Conservation (phyloP, 2,113 vertebrate genomes). For the Holacanthus passer region DNA sequence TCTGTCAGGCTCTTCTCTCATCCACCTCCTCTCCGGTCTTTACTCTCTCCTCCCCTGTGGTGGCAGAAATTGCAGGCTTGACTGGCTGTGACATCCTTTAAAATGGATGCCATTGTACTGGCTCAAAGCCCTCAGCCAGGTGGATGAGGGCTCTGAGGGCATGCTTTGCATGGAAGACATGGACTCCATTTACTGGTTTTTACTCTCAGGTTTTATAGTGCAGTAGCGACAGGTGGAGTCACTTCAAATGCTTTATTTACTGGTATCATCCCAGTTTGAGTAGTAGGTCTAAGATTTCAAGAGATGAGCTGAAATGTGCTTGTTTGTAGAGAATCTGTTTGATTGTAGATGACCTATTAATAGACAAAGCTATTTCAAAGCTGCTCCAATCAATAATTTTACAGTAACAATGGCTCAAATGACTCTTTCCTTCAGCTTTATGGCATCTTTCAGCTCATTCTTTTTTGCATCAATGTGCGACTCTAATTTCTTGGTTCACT, state of each 20-base stretch:
- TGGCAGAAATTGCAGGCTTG: conserved; percentile 47
- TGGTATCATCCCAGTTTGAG: neutral
- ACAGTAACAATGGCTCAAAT: neutral
- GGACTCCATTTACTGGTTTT: conserved; percentile 3
- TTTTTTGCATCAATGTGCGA: neutral
- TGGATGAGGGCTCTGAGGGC: too few relatives aligned
- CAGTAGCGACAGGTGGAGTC: neutral
- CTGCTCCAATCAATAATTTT: neutral
- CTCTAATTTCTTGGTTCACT: neutral
- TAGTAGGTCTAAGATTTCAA: neutral
- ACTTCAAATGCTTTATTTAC: neutral
- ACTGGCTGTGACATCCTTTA: conserved; percentile 66
- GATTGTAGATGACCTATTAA: neutral
- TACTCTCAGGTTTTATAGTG: neutral
- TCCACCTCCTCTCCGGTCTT: conserved; percentile 3
- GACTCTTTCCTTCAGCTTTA: neutral
- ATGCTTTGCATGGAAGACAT: conserved; percentile 3
- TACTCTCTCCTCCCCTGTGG: conserved; percentile 31
- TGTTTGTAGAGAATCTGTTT: neutral
- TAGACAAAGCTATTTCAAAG: neutral
- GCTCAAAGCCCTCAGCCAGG: conserved; percentile 29
- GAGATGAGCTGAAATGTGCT: neutral
- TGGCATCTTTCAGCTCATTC: too few relatives aligned
- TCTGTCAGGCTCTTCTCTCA: conserved; percentile 24
- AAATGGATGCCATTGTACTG: conserved; percentile 54